Evolutionary conservation across 2,113 vertebrate genomes (phyloP).

Genomic region (Phalacrocorax aristotelis): DNA sequence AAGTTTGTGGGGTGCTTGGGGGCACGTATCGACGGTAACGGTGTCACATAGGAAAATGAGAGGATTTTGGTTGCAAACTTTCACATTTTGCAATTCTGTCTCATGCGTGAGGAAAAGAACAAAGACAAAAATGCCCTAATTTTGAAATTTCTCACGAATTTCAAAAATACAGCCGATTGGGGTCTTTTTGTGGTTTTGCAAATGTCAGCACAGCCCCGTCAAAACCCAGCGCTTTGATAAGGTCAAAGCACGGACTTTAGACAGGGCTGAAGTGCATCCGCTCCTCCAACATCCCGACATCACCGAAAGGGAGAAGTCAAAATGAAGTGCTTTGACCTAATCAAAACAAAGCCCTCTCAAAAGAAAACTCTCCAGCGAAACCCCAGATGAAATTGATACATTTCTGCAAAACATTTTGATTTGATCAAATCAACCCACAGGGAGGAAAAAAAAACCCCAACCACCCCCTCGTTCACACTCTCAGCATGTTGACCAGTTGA

Average conservation of each 20-base stretch:
- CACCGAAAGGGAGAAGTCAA: fast-evolving
- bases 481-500: fast-evolving
- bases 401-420: neutral
- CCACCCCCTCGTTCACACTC: neutral
- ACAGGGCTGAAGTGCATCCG: neutral
- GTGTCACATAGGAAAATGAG: fast-evolving
- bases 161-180: fast-evolving
- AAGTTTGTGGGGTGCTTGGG: neutral
- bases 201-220: neutral
- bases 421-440: neutral
- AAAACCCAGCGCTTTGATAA: neutral
- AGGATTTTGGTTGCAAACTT: neutral
- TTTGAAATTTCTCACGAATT: neutral
- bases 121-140: neutral
- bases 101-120: neutral
- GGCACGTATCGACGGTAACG: fast-evolving
- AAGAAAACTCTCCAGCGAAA: neutral
- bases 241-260: neutral
- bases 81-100: neutral
- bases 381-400: neutral
- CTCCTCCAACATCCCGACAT: neutral
- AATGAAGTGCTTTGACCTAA: neutral
- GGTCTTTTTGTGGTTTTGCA: neutral
- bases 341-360: neutral
- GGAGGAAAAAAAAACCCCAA: neutral